phyloP scores from a whole-genome alignment of 2,888 invertebrate genomes.

The Cryptus viduatorius region DNA sequence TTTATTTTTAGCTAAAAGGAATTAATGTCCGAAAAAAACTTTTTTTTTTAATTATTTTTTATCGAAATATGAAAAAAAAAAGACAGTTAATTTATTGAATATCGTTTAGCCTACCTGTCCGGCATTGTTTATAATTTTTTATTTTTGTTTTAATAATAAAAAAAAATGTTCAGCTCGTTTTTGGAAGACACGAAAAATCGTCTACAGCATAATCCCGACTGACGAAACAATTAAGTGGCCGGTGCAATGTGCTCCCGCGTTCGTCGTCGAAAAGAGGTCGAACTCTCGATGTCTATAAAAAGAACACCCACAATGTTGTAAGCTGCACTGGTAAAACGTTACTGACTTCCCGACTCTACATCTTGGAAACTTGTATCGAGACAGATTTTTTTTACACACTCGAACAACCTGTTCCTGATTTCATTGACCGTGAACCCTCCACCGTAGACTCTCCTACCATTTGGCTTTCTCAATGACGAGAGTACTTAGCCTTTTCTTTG shows the following conservation, averaged over 20 bases:
- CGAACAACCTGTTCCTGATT: constrained; percentile 68
- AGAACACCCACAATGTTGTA: constrained; percentile 80
- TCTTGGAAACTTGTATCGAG: constrained; percentile 67
- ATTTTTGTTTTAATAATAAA: not conserved
- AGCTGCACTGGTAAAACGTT: constrained; percentile 70
- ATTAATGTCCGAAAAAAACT: not conserved
- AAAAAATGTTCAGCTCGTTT: not conserved
- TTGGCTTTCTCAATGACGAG: constrained; percentile 55
- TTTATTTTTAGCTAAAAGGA: not conserved
- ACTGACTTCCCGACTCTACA: constrained; percentile 68
- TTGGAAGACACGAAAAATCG: constrained; percentile 7
- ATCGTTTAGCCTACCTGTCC: constrained; percentile 74
- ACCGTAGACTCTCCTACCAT: not conserved
- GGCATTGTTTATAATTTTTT: constrained; percentile 49
- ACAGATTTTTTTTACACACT: constrained; percentile 24
- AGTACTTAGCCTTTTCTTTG: constrained; percentile 23
- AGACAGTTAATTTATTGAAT: not conserved
- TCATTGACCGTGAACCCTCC: constrained; percentile 63
- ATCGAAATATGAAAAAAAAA: not conserved
- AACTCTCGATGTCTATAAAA: constrained; percentile 81
- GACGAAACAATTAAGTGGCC: constrained; percentile 25
- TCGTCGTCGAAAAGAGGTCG: constrained; percentile 79
- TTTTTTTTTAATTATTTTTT: constrained; percentile 9
- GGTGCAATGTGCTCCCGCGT: constrained; percentile 55
- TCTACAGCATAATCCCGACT: constrained; percentile 52